Evolutionary conservation across 2,797 vertebrate species (phyloP), one percentile per base, ranked within the genome.

Genomic region (Propithecus deckenii): DNA sequence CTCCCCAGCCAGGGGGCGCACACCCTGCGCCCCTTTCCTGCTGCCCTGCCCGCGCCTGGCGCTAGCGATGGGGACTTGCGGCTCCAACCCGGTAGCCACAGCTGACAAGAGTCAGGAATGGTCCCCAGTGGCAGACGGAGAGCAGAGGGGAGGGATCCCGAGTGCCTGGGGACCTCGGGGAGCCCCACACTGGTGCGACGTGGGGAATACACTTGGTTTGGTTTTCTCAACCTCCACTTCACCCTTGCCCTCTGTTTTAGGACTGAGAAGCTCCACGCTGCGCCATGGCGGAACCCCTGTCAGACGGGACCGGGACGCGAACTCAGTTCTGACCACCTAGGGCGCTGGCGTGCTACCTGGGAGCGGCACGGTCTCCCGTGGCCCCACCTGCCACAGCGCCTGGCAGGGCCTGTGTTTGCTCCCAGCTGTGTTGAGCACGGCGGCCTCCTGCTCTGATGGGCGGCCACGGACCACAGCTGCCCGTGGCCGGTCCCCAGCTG

Each of bases 291-390:
- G 32, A 35, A 61, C 15, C 14, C 14, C 3, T 46, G 23, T 32
- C 5, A 59, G 5, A 9, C 4, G 13, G 13, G 32, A 8, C 25
- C 25, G 35, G 11, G 30, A 43, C 4, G 17, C 15, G 4, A n/a
- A 1, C 12, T 43, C 59, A 22, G 2, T 20, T 15, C 38, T 8
- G 10, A 22, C 1, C 3, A 4, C 15, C 5, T 14, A 28, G 18
- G 5, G 22, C 10, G 18, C 48, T 38, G 5, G 8, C 0, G 0
- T 4, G 2, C 50, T 52, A 8, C 30, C 50, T n/a, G 55, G 41
- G 63, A 84, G 18, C 7, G 12, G 11, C 22, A 13, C 11, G 48
- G 18, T 4, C 35, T 50, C 75, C 11, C 50, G 18, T 3, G 23
- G 43, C 75, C 14, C 69, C 14, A 7, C 43, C 18, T 14, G 18